A percentile compares a stretch with the other conserved stretches of the same genome.
phyloP scores from a whole-genome alignment of 2,113 vertebrate genomes.

The Chloropsis cyanopogon region DNA sequence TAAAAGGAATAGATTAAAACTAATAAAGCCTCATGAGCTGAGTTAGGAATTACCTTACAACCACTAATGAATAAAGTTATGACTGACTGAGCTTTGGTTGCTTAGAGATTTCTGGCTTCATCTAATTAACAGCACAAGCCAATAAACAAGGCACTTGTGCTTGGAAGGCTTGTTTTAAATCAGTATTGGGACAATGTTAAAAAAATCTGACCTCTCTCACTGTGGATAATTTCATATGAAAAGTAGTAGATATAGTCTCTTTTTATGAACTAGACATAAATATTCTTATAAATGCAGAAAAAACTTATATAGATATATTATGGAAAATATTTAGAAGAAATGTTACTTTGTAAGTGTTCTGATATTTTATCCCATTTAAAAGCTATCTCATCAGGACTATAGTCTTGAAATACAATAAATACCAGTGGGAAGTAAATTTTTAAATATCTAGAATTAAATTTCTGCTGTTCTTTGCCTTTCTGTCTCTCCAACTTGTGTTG shows the following conservation, averaged over 20 bases:
- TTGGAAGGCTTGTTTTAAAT: conserved; percentile 21
- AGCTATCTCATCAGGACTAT: neutral
- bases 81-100: neutral
- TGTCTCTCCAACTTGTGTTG: neutral
- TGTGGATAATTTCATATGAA: neutral
- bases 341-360: neutral
- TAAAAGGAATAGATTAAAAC: conserved; percentile 41
- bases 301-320: neutral
- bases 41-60: conserved; percentile 11
- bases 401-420: neutral
- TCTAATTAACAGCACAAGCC: conserved; percentile 33
- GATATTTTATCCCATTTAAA: neutral
- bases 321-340: neutral
- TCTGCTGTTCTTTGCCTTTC: neutral
- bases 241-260: neutral
- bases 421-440: neutral
- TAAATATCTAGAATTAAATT: neutral
- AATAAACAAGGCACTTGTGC: neutral
- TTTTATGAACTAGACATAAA: neutral
- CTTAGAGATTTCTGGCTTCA: conserved; percentile 46
- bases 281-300: neutral
- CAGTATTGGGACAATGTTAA: neutral
- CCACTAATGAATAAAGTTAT: conserved; percentile 42
- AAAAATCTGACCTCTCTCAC: neutral
- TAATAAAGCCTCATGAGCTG: conserved; percentile 21